Percentiles rank a stretch among this genome's conserved stretches.
These are phyloP conservation scores for Oryzaephilus surinamensis DNA, from an alignment of 1,140 invertebrate genomes.

Conservation along the genomic window DNA sequence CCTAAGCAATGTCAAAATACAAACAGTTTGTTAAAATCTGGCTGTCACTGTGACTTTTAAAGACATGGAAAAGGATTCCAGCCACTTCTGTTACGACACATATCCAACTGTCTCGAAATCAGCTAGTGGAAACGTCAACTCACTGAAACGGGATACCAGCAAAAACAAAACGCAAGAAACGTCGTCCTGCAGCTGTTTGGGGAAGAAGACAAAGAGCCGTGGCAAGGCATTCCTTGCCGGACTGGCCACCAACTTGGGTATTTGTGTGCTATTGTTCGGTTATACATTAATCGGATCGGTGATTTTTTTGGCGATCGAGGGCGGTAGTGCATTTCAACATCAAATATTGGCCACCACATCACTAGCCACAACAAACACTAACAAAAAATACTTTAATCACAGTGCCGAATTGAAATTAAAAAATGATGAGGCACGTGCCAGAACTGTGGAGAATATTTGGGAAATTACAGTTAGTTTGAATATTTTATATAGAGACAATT, in stretches of 20 bases:
- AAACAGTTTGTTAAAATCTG: no score
- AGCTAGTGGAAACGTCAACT: no score
- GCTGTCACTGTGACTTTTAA: no score
- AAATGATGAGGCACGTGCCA: conserved; percentile 53
- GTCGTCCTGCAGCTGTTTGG: no score
- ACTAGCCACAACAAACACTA: conserved; percentile 14
- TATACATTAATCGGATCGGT: conserved; percentile 88
- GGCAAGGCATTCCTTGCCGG: conserved; percentile 57
- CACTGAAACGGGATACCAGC: no score
- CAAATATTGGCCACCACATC: conserved; percentile 48
- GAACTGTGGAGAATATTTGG: conserved; percentile 84
- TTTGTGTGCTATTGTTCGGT: conserved; percentile 74
- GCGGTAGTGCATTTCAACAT: conserved; percentile 52
- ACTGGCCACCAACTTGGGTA: conserved; percentile 76
- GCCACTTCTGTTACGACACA: no score
- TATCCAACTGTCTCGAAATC: no score
- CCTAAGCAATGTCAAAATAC: no score
- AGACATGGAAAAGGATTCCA: no score
- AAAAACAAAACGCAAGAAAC: no score
- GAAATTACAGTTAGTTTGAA: conserved; percentile 88
- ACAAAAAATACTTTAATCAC: conserved; percentile 23
- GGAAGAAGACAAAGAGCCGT: no score
- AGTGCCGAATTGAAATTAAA: conserved; percentile 31
- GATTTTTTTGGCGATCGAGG: conserved; percentile 85
- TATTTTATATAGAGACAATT: conserved; percentile 90